Percentiles rank a stretch among this genome's conserved stretches.
phyloP scores from a whole-genome alignment of 2,888 invertebrate species.

The Lasioglossum malachurum region DNA sequence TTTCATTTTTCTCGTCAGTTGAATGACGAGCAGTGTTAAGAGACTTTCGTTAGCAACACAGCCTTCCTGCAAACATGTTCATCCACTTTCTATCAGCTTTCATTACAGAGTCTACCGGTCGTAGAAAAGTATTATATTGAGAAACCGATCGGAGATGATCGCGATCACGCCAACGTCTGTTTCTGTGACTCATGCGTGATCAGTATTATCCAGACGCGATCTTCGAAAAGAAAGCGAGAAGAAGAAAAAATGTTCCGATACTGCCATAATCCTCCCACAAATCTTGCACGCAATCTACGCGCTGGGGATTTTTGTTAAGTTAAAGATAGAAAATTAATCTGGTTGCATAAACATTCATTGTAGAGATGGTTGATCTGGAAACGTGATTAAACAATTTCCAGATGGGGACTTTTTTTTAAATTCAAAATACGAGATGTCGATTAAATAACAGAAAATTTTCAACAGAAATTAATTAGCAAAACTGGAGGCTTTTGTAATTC shows the following conservation, averaged over 20 bases:
- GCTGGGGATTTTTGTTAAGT: too few species aligned
- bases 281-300: neutral
- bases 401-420: too few species aligned
- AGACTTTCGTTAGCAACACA: neutral
- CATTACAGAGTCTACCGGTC: neutral
- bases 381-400: too few species aligned
- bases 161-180: neutral
- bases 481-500: too few species aligned
- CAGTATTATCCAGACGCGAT: neutral
- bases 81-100: neutral
- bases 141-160: neutral
- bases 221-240: constrained; percentile 1
- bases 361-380: too few species aligned
- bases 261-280: neutral
- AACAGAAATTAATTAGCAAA: too few species aligned
- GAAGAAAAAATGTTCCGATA: neutral
- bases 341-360: too few species aligned
- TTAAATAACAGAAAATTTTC: too few species aligned
- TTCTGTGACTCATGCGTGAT: constrained; percentile 1
- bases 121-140: neutral
- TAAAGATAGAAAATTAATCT: too few species aligned
- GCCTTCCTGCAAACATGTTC: neutral
- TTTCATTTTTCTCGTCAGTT: too few species aligned
- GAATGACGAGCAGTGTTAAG: too few species aligned
- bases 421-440: too few species aligned